These are phyloP conservation scores for Neoseiulus cucumeris DNA, from an alignment of 1,140 invertebrate species.

Conservation along the genomic window DNA sequence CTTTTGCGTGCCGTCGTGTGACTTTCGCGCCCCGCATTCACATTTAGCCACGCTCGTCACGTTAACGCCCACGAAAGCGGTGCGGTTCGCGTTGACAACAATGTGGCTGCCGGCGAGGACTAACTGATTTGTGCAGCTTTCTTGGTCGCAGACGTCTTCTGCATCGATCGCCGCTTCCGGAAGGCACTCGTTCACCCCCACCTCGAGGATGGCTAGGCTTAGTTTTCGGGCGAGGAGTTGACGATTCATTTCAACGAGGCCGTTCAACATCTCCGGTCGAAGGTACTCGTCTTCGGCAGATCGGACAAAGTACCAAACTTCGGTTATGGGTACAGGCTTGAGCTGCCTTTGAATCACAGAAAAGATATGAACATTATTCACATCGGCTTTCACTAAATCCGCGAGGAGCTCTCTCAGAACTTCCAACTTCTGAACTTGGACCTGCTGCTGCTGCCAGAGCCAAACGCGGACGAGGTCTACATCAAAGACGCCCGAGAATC, in stretches of 20 bases:
- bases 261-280: background rate
- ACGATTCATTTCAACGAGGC: slow-evolving; percentile 4
- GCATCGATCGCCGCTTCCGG: background rate
- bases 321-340: background rate
- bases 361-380: slow-evolving; percentile 24
- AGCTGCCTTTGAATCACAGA: slow-evolving; percentile 19
- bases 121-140: background rate
- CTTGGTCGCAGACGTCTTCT: slow-evolving; percentile 3
- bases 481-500: slow-evolving; percentile 53
- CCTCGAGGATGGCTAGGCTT: background rate
- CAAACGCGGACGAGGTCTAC: slow-evolving; percentile 50
- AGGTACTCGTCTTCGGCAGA: background rate
- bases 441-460: background rate
- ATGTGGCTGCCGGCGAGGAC: background rate
- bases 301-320: background rate
- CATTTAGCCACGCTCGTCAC: slow-evolving; percentile 1
- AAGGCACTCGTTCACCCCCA: slow-evolving; percentile 7
- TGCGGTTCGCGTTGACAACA: slow-evolving; percentile 6
- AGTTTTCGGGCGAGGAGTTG: background rate
- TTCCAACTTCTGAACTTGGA: background rate
- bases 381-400: slow-evolving; percentile 20
- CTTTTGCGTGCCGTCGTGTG: background rate
- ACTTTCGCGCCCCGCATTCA: background rate
- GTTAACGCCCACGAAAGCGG: background rate
- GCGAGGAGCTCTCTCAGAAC: slow-evolving; percentile 17